Percentiles rank a stretch among this genome's conserved stretches.
Conservation (phyloP, 35 echinoderm and acorn worm genomes). For the Nesometra sesokonis region DNA sequence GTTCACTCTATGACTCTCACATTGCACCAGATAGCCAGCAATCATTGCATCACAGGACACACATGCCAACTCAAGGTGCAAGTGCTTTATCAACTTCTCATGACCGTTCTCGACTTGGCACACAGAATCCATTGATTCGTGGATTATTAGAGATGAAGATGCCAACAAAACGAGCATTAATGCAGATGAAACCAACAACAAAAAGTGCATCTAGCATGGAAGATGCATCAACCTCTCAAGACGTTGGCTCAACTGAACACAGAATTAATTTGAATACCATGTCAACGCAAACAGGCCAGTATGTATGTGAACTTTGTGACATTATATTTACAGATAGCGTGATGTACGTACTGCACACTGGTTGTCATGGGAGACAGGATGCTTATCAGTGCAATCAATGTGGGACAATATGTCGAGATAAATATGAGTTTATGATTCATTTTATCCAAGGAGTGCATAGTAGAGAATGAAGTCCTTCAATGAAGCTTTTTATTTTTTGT, state of each 20-base stretch:
- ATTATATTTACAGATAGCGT: constrained; percentile 41
- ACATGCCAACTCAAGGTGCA: not conserved
- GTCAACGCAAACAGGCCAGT: constrained; percentile 27
- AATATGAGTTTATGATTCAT: constrained; percentile 51
- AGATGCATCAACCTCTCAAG: not conserved
- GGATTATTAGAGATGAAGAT: not conserved
- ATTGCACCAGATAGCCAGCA: not conserved
- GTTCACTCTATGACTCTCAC: not conserved
- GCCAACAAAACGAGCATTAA: not conserved
- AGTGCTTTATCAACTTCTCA: not conserved
- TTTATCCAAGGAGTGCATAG: constrained; percentile 36
- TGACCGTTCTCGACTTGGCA: not conserved
- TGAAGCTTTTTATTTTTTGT: too few species aligned
- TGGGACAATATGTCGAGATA: constrained; percentile 24
- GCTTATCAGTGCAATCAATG: constrained; percentile 47
- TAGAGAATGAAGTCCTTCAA: constrained; percentile 19
- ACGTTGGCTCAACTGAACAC: not conserved
- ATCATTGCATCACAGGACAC: not conserved
- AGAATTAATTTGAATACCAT: not conserved
- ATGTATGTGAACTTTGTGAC: constrained; percentile 34
- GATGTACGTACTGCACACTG: constrained; percentile 45
- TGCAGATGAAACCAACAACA: not conserved
- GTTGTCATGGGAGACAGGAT: constrained; percentile 32
- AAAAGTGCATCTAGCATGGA: not conserved
- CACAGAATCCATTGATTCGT: not conserved